Evolutionary conservation across 2,888 invertebrate genomes (phyloP), one percentile per base, ranked within the genome.

Genomic region (Ceriagrion tenellum): DNA sequence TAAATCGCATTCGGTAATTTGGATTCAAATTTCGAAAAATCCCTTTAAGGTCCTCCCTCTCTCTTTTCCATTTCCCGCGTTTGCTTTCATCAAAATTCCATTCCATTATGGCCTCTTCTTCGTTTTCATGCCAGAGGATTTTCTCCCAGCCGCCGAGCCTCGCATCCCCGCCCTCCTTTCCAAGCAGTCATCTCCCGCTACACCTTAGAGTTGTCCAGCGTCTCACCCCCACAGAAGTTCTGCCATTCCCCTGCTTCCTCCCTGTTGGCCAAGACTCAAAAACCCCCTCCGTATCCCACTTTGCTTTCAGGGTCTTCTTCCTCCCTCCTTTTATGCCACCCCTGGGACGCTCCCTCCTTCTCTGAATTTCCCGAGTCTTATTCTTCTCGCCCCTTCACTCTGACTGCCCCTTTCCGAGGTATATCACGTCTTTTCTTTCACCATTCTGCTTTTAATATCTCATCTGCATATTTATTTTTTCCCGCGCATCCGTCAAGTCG

Each of bases 21-120:
- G 47, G 35, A 89, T 23, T 56, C 91, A 40, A 69, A 91, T 55
- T 89, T 91, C 16, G 1, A 91, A 91, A 63, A 63, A 35, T 40
- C 59, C 23, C 40, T n/a, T 91, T 40, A 40, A 91, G 91, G 23
- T 63, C 26, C 59, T 59, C 16, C 59, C 59, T 12, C 3, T 59
- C 59, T 59, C 59, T 59, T 59, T 20, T 55, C 89, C 6, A 35
- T 12, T 55, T 55, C 89, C 6, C 59, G 2, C 35, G 3, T 63
- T 91, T 40, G 40, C 63, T 69, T 91, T 91, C 63, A 91, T 91
- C 63, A 35, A 91, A 91, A 63, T 91, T 91, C 91, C 59, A 59
- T 91, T 91, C 91, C 91, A 59, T 91, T 63, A 63, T 55, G 47
- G 26, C 40, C n/a, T 59, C 91, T 91, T 59, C 59, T 91, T 81